Conservation (phyloP, 2,888 invertebrate species). For the Celastrina argiolus region DNA sequence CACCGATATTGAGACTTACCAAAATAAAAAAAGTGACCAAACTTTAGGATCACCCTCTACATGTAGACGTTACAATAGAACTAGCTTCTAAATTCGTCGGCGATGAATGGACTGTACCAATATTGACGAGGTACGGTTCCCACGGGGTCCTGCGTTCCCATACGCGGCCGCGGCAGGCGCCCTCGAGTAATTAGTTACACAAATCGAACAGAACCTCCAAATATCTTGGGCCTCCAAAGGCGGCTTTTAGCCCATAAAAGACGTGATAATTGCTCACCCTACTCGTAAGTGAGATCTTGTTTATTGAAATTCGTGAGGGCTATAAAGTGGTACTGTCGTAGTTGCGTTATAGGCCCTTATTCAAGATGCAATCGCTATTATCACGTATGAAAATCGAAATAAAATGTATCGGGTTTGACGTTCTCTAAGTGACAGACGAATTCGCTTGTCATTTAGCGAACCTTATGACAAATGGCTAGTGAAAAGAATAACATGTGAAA, state of each 20-base stretch:
- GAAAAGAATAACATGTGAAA: too few relatives aligned
- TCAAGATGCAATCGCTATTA: too few relatives aligned
- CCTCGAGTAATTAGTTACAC: conserved; percentile 58
- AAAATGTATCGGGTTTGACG: too few relatives aligned
- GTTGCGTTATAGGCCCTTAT: too few relatives aligned
- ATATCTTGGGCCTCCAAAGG: conserved; percentile 62
- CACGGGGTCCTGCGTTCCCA: conserved; percentile 67
- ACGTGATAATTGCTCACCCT: conserved; percentile 68
- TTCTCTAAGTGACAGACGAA: too few relatives aligned
- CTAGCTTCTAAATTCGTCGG: conserved; percentile 50
- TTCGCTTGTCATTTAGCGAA: too few relatives aligned
- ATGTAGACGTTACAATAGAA: conserved; percentile 58
- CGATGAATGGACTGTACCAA: conserved; percentile 61
- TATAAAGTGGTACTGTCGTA: too few relatives aligned
- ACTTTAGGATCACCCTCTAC: conserved; percentile 27
- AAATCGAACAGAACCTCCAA: conserved; percentile 71
- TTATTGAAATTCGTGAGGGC: conserved; percentile 1
- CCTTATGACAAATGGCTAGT: too few relatives aligned
- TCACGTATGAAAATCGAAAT: too few relatives aligned
- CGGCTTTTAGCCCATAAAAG: conserved; percentile 72
- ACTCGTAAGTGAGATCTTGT: conserved; percentile 50
- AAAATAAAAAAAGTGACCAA: background rate
- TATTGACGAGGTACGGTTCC: conserved; percentile 67
- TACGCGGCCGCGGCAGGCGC: conserved; percentile 57
- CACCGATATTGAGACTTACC: background rate